Evolutionary conservation across 2,797 vertebrate genomes (phyloP).

Genomic region (Phyllotis vaccarum): DNA sequence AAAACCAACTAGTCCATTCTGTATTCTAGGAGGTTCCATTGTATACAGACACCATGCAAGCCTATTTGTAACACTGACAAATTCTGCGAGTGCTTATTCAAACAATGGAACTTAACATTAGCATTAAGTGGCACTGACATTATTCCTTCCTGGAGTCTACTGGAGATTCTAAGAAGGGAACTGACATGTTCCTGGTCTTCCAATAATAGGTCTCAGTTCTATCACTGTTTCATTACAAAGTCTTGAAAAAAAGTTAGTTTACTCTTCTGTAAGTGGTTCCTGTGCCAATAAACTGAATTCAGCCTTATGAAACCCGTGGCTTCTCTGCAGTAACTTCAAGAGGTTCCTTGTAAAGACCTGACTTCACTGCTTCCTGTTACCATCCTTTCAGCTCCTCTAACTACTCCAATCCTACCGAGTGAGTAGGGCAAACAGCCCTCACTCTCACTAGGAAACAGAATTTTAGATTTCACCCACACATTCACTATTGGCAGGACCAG

Average conservation of each 20-base stretch:
- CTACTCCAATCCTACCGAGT: not conserved
- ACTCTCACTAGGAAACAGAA: not conserved
- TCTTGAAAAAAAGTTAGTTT: not conserved
- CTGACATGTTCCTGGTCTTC: not conserved
- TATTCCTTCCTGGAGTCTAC: not conserved
- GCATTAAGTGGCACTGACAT: not conserved
- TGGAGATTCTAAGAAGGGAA: conserved; percentile 1
- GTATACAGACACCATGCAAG: conserved; percentile 61
- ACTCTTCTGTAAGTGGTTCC: conserved; percentile 3
- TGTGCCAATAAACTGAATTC: conserved; percentile 32
- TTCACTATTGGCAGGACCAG: not conserved
- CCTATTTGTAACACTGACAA: conserved; percentile 48
- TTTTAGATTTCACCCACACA: not conserved
- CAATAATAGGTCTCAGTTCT: not conserved
- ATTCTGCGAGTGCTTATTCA: conserved; percentile 14
- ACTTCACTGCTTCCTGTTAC: not conserved
- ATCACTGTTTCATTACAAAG: not conserved
- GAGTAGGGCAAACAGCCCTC: not conserved
- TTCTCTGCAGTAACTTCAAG: not conserved
- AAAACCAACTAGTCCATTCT: not conserved
- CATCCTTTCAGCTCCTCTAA: not conserved
- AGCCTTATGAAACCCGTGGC: not conserved
- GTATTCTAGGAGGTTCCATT: not conserved
- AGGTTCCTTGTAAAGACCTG: not conserved
- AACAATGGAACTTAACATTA: not conserved